A percentile compares a stretch with the other conserved stretches of the same genome.
phyloP scores from a whole-genome alignment of 2,888 invertebrate genomes.

The Hydriomena furcata region DNA sequence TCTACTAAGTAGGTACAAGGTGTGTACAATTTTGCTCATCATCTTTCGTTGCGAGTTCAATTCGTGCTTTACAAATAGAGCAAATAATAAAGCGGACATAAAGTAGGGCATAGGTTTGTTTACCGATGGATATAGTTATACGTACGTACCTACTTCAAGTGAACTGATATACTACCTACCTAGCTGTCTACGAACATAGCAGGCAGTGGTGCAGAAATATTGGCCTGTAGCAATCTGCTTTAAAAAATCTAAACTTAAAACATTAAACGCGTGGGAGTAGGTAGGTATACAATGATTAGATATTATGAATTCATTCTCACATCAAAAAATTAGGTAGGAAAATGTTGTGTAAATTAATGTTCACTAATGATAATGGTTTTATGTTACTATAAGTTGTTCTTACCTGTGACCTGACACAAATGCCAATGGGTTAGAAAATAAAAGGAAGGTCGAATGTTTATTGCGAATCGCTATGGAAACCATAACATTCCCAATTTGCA shows the following conservation, averaged over 20 bases:
- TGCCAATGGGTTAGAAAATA: slow-evolving; percentile 16
- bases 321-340: no score
- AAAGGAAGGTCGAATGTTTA: slow-evolving; percentile 37
- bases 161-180: background rate
- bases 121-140: background rate
- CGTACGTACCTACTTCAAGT: no score
- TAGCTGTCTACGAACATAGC: no score
- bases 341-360: slow-evolving; percentile 14
- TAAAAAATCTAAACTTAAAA: background rate
- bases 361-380: slow-evolving; percentile 8
- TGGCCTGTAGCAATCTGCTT: slow-evolving; percentile 1
- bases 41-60: slow-evolving; percentile 41
- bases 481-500: slow-evolving; percentile 39
- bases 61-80: slow-evolving; percentile 33
- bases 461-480: slow-evolving; percentile 25
- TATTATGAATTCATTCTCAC: slow-evolving; percentile 3
- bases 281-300: slow-evolving; percentile 3
- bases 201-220: background rate
- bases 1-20: no score
- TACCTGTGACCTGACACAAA: slow-evolving; percentile 11
- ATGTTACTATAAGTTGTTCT: background rate
- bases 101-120: slow-evolving; percentile 40
- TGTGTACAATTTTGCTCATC: slow-evolving; percentile 45
- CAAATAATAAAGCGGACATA: slow-evolving; percentile 24
- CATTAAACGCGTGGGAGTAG: slow-evolving; percentile 6